Conservation (phyloP, 1,140 invertebrate species). For the Brachionus sp. region DNA sequence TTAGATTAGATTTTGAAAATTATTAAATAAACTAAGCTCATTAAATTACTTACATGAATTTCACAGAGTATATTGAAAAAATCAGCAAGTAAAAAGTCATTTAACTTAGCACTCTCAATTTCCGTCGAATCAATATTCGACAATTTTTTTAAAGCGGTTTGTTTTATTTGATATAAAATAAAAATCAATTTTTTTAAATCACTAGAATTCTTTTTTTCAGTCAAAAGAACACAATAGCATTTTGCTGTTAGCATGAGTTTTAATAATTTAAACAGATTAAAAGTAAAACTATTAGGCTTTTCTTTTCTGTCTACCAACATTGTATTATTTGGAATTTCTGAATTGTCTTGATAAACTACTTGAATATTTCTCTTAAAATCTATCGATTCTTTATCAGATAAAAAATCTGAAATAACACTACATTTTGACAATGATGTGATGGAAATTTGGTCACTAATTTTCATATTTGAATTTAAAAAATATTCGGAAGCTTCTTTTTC, state of each 20-base stretch:
- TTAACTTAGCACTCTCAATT: not conserved
- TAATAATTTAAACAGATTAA: conserved; percentile 29
- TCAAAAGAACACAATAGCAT: conserved; percentile 31
- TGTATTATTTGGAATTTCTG: not conserved
- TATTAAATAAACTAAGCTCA: not conserved
- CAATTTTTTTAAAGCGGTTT: not conserved
- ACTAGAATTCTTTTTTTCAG: not conserved
- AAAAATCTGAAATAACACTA: not conserved
- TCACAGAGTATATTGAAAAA: conserved; percentile 18
- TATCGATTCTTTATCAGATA: not conserved
- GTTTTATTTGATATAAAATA: conserved; percentile 3
- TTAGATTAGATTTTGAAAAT: not conserved
- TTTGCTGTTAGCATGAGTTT: not conserved
- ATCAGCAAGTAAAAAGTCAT: conserved; percentile 15
- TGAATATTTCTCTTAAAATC: not conserved
- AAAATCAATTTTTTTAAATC: conserved; percentile 15
- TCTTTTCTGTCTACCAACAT: not conserved
- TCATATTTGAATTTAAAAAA: not conserved
- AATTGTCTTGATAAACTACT: not conserved
- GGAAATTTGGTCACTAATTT: not conserved
- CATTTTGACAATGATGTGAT: not conserved
- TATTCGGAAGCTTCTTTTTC: not conserved
- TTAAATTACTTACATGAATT: not conserved
- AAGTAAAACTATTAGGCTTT: not conserved
- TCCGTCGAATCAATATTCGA: not conserved